These are phyloP conservation scores for Wiebesia pumilae DNA, from an alignment of 1,140 invertebrate genomes.

Conservation along the genomic window DNA sequence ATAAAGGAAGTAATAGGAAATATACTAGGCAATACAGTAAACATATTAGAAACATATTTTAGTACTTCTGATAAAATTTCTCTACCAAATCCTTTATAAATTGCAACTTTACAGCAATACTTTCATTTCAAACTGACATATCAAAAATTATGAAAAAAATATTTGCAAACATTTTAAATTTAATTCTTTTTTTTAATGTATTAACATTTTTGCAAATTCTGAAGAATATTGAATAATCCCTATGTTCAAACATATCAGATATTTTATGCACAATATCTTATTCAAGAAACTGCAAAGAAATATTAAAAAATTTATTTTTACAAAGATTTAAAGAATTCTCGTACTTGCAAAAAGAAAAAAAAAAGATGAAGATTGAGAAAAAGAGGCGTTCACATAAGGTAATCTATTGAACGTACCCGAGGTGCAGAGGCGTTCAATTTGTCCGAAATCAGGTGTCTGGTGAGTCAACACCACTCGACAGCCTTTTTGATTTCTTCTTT, in stretches of 20 bases:
- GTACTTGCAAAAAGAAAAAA: neutral
- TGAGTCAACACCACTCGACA: conserved; percentile 27
- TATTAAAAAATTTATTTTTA: neutral
- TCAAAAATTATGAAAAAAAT: too few relatives aligned
- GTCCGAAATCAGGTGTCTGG: conserved; percentile 34
- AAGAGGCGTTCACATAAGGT: conserved; percentile 41
- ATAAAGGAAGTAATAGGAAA: neutral
- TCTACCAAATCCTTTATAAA: too few relatives aligned
- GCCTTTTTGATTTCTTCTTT: conserved; percentile 21
- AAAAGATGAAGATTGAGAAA: neutral
- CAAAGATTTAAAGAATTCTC: neutral
- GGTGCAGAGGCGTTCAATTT: conserved; percentile 48
- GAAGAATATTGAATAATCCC: neutral
- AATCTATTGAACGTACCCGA: conserved; percentile 51
- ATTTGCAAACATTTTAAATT: neutral
- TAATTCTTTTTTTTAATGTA: neutral
- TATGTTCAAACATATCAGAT: too few relatives aligned
- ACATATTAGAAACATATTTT: neutral
- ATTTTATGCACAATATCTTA: too few relatives aligned
- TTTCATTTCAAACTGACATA: too few relatives aligned
- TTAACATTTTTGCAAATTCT: neutral
- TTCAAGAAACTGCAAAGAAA: too few relatives aligned
- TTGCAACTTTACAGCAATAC: too few relatives aligned
- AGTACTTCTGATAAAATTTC: neutral
- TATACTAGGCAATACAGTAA: neutral